Percentiles rank a stretch among this genome's conserved stretches.
Evolutionary conservation across 2,113 vertebrate species (phyloP).

Genomic region (Phylloscopus whistleri): DNA sequence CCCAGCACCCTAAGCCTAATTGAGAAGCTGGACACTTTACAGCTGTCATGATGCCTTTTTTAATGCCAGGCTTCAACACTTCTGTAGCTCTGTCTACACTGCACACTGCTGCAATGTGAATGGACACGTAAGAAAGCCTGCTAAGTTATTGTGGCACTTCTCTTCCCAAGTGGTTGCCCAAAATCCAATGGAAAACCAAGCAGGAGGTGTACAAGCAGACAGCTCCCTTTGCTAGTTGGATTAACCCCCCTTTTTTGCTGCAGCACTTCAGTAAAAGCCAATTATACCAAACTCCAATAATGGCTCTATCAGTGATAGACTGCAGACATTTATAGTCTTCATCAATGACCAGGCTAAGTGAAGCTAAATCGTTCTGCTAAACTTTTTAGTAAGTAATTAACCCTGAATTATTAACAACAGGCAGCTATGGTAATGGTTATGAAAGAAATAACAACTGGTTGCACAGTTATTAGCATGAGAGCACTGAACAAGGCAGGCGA

Average conservation of each 20-base stretch:
- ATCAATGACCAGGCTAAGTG: not conserved
- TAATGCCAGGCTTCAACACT: not conserved
- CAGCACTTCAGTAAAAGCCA: not conserved
- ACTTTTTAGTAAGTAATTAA: slow-evolving; percentile 32
- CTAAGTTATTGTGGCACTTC: not conserved
- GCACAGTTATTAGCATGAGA: not conserved
- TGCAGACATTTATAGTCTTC: not conserved
- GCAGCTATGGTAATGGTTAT: not conserved
- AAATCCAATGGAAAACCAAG: not conserved
- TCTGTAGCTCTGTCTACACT: not conserved
- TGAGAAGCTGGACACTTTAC: not conserved
- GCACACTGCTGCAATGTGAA: not conserved
- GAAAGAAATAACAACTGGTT: not conserved
- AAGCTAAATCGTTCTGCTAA: slow-evolving; percentile 14
- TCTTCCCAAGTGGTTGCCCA: not conserved
- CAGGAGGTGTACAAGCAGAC: not conserved
- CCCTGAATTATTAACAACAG: slow-evolving; percentile 23
- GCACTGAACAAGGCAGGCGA: not conserved
- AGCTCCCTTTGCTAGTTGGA: not conserved
- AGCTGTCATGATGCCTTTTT: not conserved
- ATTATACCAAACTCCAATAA: not conserved
- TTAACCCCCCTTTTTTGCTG: not conserved
- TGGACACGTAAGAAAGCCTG: not conserved
- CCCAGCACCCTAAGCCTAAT: not conserved
- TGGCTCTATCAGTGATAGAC: not conserved